These are phyloP conservation scores for Sepioteuthis lessoniana DNA, from an alignment of 2,888 invertebrate genomes.

Conservation along the genomic window DNA sequence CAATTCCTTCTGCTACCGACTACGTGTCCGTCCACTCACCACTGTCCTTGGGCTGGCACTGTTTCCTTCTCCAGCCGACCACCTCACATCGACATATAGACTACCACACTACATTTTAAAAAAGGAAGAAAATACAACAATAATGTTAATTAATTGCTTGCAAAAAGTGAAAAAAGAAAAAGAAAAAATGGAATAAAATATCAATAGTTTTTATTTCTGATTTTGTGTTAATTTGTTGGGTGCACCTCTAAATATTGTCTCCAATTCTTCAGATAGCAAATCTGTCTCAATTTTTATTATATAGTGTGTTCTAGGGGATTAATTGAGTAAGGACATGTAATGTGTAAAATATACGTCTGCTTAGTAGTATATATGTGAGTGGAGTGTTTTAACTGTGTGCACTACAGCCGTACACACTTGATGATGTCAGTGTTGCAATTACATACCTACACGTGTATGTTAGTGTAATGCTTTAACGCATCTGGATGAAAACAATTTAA, in stretches of 20 bases:
- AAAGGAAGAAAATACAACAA: not conserved
- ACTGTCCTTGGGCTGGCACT: constrained; percentile 33
- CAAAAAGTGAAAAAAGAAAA: not conserved
- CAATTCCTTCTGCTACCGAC: constrained; percentile 12
- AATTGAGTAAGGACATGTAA: not conserved
- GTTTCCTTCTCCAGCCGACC: not conserved
- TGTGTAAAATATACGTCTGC: not conserved
- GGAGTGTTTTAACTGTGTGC: not conserved
- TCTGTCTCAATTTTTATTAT: not conserved
- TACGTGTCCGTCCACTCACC: constrained; percentile 21
- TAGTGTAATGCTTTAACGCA: not conserved
- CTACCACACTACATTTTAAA: not conserved
- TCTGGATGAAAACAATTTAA: not conserved
- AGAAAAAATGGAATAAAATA: not conserved
- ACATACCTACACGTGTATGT: constrained; percentile 33
- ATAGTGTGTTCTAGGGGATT: not conserved
- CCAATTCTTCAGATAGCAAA: not conserved
- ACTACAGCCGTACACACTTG: not conserved
- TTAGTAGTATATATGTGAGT: not conserved
- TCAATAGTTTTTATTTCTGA: not conserved
- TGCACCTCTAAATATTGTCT: not conserved
- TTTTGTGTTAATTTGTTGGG: not conserved
- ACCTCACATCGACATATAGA: not conserved
- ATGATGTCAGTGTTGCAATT: not conserved
- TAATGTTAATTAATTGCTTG: not conserved